Base-by-base conservation (phyloP, 1,140 invertebrate genomes). In the Centruroides sculpturatus region DNA sequence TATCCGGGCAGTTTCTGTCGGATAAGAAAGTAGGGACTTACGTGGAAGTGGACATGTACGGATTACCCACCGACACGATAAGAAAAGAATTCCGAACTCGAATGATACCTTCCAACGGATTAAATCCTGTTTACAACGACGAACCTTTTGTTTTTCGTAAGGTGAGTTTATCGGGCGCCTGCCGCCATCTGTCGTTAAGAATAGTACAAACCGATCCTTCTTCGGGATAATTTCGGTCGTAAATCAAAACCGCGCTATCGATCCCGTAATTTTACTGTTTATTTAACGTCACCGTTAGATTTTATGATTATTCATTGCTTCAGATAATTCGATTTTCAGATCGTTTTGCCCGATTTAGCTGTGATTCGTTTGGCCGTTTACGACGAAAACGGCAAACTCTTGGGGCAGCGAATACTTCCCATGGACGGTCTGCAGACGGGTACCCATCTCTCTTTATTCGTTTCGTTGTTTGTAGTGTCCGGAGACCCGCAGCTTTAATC, bases 21-120 rank as follows among this genome's bases (percentile, higher is more conserved):
- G 97, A 99, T 73, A 97, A 97, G 75, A 98, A 98, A 76, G 90
- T 85, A 52, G 94, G 95, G 8, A 99, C 97, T 3, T 99, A 98
- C 75, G 97, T 99, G 9, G 96, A 99, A 76, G 96, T 99, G 35
- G 96, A 99, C 75, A 99, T 99, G 97, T 99, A 98, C 76, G 96
- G 96, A 55, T 78, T 99, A 66, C 94, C 97, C 3, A 95, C 97
- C 0, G 97, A 99, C 76, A 99, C 96, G 36, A 99, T 99, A 68
- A 80, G 95, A 36, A 96, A 94, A 74, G 97, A 99, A 77, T 99
- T 98, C 73, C 82, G 93, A 13, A 99, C 97, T 0, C 80, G 92
- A 66, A 83, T 96, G 74, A 91, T 99, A 59, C 93, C 94, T 10
- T 86, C 85, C 56, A 99, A 99, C 73, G 96, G 96, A 35, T 79